A percentile compares a stretch with the other conserved stretches of the same genome.
These are phyloP conservation scores for Neolamprologus multifasciatus DNA, from an alignment of 2,797 vertebrate genomes.

Conservation along the genomic window DNA sequence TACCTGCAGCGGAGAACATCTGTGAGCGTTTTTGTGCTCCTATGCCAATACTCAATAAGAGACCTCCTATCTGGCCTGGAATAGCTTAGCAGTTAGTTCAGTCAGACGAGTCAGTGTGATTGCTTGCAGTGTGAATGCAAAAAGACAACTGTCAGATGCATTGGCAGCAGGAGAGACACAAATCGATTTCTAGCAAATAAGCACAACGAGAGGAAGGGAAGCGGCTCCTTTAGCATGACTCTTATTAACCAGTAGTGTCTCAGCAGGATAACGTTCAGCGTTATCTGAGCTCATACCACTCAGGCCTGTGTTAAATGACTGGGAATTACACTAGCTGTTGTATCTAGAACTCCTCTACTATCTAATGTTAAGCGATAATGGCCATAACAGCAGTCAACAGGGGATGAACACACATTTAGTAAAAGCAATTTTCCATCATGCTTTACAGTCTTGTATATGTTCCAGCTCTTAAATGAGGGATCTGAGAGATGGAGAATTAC, in stretches of 20 bases:
- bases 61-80: conserved; percentile 39
- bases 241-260: conserved; percentile 75
- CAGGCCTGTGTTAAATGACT: conserved; percentile 36
- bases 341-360: conserved; percentile 28
- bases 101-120: conserved; percentile 36
- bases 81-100: conserved; percentile 1
- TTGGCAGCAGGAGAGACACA: conserved; percentile 56
- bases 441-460: neutral
- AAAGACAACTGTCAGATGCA: conserved; percentile 62
- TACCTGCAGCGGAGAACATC: conserved; percentile 14
- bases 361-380: conserved; percentile 34
- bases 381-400: neutral
- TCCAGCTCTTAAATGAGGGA: conserved; percentile 15
- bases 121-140: conserved; percentile 34
- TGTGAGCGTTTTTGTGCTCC: conserved; percentile 22
- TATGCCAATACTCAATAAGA: conserved; percentile 18
- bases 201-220: conserved; percentile 59
- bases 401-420: neutral
- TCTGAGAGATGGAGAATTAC: conserved; percentile 7
- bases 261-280: conserved; percentile 56
- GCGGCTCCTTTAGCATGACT: conserved; percentile 46
- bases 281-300: conserved; percentile 22
- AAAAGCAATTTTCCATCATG: conserved; percentile 11
- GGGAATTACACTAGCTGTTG: conserved; percentile 33
- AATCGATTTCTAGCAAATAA: conserved; percentile 71